These are phyloP conservation scores for Schizotus pectinicornis DNA, from an alignment of 2,888 invertebrate genomes.

Conservation along the genomic window DNA sequence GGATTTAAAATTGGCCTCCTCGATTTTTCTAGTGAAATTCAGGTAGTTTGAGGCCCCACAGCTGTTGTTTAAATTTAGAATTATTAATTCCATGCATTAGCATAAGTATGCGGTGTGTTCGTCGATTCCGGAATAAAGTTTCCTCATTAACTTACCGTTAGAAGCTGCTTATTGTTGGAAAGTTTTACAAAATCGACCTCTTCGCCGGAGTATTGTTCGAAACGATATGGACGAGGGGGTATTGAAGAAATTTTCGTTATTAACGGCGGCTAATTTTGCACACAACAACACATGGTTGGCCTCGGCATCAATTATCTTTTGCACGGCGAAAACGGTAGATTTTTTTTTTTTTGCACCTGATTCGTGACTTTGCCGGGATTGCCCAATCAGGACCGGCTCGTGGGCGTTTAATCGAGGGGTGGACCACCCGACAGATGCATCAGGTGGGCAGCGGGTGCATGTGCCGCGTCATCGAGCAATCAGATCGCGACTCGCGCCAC, in stretches of 20 bases:
- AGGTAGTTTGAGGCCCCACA: not conserved
- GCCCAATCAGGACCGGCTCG: not conserved
- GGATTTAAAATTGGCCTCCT: constrained; percentile 1
- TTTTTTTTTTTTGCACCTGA: not conserved
- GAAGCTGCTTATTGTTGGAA: not conserved
- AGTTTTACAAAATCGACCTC: not conserved
- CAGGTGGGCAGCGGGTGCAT: constrained; percentile 25
- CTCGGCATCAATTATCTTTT: not conserved
- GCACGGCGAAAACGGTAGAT: not conserved
- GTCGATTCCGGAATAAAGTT: constrained; percentile 1
- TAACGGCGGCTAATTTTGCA: not conserved
- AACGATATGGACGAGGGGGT: too few relatives aligned
- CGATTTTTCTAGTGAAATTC: not conserved
- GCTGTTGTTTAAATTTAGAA: constrained; percentile 11
- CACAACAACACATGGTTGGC: not conserved
- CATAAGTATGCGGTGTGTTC: constrained; percentile 18
- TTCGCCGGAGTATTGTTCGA: too few relatives aligned
- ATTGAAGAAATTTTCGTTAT: not conserved
- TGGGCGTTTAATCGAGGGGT: not conserved
- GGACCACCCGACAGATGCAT: constrained; percentile 24
- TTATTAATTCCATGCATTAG: constrained; percentile 5
- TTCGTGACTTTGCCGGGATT: not conserved
- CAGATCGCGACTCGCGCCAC: constrained; percentile 41
- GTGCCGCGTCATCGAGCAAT: constrained; percentile 12
- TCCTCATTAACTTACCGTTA: not conserved